Base-by-base conservation (phyloP, 2,888 invertebrate genomes). In the Urechis unicinctus region DNA sequence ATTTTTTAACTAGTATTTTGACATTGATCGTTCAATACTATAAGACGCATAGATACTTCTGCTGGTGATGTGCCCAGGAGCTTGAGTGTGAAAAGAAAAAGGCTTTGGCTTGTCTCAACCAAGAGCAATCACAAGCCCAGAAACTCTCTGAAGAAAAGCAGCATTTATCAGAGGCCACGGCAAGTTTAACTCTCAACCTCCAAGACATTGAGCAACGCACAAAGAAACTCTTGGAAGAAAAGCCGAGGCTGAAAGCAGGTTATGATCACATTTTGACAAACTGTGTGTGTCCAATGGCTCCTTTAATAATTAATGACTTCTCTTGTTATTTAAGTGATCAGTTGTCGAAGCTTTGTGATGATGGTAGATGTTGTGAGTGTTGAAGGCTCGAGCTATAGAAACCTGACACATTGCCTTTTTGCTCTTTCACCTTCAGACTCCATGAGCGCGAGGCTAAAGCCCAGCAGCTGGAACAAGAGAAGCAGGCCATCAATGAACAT, bases 391-490 rank as follows among this genome's bases (percentile, higher is more conserved):
- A n/a, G n/a, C n/a, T n/a, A n/a, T n/a, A n/a, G n/a, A n/a, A n/a
- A n/a, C n/a, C n/a, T n/a, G n/a, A n/a, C n/a, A n/a, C n/a, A n/a
- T n/a, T n/a, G n/a, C n/a, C n/a, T n/a, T n/a, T n/a, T n/a, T n/a
- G n/a, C n/a, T n/a, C n/a, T n/a, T n/a, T n/a, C n/a, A n/a, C n/a
- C n/a, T 57, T 9, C 60, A 78, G 78, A 55, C 62, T 78, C 56
- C 62, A 68, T 44, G 70, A 77, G 55, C 77, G 77, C 57, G 71
- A 74, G 57, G 68, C 69, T 28, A 66, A 70, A 52, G 70, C 79
- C 13, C 50, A 64, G 29, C 70, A 75, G 60, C 59, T 80, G 29
- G 78, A 79, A 54, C 77, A 78, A 58, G 80, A 80, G 61, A 74
- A 79, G 53, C 64, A 70, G 48, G 68, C 74, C 56, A 79, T 78